phyloP scores from a whole-genome alignment of 2,888 invertebrate genomes.

The Drosophila engyochracea region DNA sequence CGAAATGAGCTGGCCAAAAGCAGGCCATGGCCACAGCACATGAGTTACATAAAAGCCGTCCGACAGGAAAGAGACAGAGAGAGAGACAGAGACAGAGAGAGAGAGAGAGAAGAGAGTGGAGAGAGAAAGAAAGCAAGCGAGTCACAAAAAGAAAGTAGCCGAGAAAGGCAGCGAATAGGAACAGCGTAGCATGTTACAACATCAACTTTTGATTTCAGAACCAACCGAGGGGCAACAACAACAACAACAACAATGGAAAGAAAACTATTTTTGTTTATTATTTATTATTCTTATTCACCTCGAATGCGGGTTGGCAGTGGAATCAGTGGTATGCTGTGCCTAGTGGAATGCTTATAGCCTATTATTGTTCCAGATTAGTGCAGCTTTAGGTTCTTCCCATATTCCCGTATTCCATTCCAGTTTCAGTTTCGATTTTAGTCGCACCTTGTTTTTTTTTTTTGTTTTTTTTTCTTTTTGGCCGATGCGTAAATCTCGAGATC shows the following conservation, averaged over 20 bases:
- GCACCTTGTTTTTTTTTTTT: too few relatives aligned
- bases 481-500: too few relatives aligned
- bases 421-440: constrained; percentile 30
- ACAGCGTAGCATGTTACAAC: constrained; percentile 1
- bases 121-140: constrained; percentile 1
- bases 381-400: neutral
- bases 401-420: neutral
- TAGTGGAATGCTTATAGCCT: neutral
- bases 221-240: constrained; percentile 43
- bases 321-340: neutral
- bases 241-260: neutral
- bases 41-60: constrained; percentile 52
- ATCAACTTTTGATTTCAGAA: constrained; percentile 73
- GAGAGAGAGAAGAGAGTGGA: neutral
- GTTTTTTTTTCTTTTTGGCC: too few relatives aligned
- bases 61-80: constrained; percentile 6
- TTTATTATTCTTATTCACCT: neutral
- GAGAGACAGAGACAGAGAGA: neutral
- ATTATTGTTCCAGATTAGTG: neutral
- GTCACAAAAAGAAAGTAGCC: constrained; percentile 20
- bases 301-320: neutral
- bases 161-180: neutral
- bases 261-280: neutral
- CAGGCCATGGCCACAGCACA: constrained; percentile 65
- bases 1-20: constrained; percentile 61